A percentile compares a stretch with the other conserved stretches of the same genome.
phyloP scores from a whole-genome alignment of 1,140 invertebrate genomes.

The Hypothenemus hampei region DNA sequence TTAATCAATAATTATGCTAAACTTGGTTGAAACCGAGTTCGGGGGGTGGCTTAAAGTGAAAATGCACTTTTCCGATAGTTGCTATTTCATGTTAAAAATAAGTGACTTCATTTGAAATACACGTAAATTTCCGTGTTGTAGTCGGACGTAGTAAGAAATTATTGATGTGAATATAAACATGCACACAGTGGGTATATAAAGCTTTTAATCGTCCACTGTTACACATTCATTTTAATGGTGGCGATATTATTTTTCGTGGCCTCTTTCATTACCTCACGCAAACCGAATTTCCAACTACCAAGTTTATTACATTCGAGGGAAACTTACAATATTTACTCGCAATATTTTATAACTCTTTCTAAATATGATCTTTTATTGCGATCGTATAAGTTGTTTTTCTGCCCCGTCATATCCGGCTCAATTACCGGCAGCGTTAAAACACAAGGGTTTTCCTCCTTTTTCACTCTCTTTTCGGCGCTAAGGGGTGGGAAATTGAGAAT shows the following conservation, averaged over 20 bases:
- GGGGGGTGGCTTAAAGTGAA: no score
- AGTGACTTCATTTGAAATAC: constrained; percentile 2
- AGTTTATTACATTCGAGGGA: constrained; percentile 14
- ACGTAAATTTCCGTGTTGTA: constrained; percentile 15
- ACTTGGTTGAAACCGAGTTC: no score
- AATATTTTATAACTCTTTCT: constrained; percentile 4
- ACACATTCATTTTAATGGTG: constrained; percentile 22
- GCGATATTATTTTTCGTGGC: constrained; percentile 11
- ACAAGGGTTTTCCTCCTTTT: no score
- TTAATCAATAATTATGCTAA: no score
- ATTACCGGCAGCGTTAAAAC: not conserved
- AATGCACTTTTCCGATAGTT: no score
- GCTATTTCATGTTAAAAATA: no score
- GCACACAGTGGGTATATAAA: constrained; percentile 12
- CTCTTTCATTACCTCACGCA: constrained; percentile 19
- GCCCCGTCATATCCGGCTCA: not conserved
- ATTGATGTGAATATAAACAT: constrained; percentile 22
- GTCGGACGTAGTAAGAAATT: constrained; percentile 12
- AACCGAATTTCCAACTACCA: constrained; percentile 10
- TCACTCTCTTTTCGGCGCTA: no score
- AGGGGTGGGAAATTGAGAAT: no score
- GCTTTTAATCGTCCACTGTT: constrained; percentile 16
- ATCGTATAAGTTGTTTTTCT: no score
- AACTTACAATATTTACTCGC: constrained; percentile 2
- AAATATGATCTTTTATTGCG: not conserved